phyloP scores from a whole-genome alignment of 2,888 invertebrate genomes.

The Ornithoptera priamus region DNA sequence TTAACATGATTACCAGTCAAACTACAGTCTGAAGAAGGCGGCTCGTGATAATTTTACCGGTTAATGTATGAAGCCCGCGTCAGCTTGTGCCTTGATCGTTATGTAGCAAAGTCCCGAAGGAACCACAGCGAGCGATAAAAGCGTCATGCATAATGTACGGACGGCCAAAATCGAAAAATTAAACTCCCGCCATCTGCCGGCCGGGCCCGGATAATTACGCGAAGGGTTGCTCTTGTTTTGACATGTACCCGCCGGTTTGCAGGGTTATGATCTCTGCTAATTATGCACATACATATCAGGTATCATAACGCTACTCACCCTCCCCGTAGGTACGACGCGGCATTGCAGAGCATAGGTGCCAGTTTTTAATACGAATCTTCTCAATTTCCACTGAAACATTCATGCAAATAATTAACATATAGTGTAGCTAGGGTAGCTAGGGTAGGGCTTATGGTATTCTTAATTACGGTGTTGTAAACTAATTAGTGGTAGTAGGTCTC shows the following conservation, averaged over 20 bases:
- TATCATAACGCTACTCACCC: constrained; percentile 39
- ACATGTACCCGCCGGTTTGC: constrained; percentile 51
- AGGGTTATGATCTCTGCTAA: constrained; percentile 60
- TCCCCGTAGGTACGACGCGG: constrained; percentile 27
- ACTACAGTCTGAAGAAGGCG: too few relatives aligned
- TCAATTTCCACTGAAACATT: neutral
- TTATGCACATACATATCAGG: constrained; percentile 46
- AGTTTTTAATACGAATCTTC: neutral
- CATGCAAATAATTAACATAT: neutral
- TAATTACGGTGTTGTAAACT: neutral
- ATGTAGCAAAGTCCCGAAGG: constrained; percentile 64
- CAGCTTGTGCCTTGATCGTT: constrained; percentile 35
- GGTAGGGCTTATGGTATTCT: too few relatives aligned
- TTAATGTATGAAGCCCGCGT: constrained; percentile 36
- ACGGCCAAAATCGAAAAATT: constrained; percentile 79
- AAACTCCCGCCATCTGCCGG: constrained; percentile 75
- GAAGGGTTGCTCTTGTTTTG: constrained; percentile 53
- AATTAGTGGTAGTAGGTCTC: too few relatives aligned
- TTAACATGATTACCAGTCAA: too few relatives aligned
- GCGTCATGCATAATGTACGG: constrained; percentile 76
- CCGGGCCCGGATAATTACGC: constrained; percentile 57
- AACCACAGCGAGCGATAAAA: constrained; percentile 76
- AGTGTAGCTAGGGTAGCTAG: too few relatives aligned
- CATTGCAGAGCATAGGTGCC: neutral
- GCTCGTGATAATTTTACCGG: neutral